Base-by-base conservation (phyloP, 2,888 invertebrate genomes). In the Caprella mutica region DNA sequence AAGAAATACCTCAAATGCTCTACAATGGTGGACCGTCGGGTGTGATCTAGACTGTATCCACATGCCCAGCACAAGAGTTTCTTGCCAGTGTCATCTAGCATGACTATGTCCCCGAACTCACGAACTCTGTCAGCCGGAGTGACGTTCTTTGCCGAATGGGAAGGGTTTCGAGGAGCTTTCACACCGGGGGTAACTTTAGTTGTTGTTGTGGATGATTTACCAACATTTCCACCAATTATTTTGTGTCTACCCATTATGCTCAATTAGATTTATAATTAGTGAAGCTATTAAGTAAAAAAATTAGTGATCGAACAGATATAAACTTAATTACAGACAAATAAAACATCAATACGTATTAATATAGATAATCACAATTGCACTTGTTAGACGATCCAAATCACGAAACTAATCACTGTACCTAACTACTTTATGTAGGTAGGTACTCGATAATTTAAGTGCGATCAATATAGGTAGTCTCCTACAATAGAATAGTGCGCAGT, bases 101-200 rank as follows among this genome's bases (percentile, higher is more conserved):
- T 55, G 21, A 64, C 30, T 30, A 64, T 59, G 17, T 55, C 39
- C 21, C 64, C 64, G 33, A 64, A 64, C 46, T 64, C 64, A 43
- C 58, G 52, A 23, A 60, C 57, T 1, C 64, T 55, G 43, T 64
- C 64, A 23, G 35, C 44, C 2, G 59, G 60, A 14, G 64, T 60
- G 33, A 57, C 59, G 58, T 58, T 58, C 52, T 64, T 64, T 39
- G 64, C 64, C 21, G 64, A 58, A 42, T 64, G 64, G 29, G 64
- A 64, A 2, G 64, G 64, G 12, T 59, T 59, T 12, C 64, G 57
- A 3, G 64, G 55, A 2, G 19, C 19, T 42, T 35, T 9, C 14
- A 35, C 33, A 17, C 5, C n/a, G 19, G 12, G 35, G 9, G 29
- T 38, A 17, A n/a, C 38, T 38, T 17, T 38, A 19, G 19, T 38